Evolutionary conservation across 2,113 vertebrate species (phyloP), one percentile per base, ranked within the genome.

Genomic region (Phaetusa simplex): DNA sequence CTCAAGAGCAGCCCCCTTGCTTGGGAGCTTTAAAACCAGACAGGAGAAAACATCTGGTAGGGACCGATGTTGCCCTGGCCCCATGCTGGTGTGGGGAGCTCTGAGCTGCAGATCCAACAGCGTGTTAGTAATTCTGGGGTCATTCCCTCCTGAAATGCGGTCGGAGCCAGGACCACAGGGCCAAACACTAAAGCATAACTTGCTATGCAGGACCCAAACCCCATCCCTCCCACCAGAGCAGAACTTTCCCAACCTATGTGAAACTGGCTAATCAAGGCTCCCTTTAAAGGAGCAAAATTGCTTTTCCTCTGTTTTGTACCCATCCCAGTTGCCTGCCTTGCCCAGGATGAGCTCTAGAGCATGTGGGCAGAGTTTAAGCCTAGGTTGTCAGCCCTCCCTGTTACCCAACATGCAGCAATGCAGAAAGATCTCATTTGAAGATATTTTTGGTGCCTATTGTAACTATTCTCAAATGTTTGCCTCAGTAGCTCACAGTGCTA

Each of bases 381-480:
- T 47, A 79, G 84, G 78, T 45, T 96, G 91, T 73, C 86, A 85
- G 81, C 95, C 74, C 71, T 91, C 81, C 86, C 81, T 72, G 72
- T 90, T 95, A 94, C 73, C 89, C 89, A 89, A 87, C 42, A 62
- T 49, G 89, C 94, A 97, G 93, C 86, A 93, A 97, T 55, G 82
- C 93, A 97, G 94, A 94, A 94, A 95, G 84, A 95, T 95, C 91
- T 95, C 93, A 94, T 93, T 32, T 88, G 74, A 91, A 95, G 94
- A 87, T 97, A 97, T 97, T 97, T 97, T 95, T 97, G 97, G 93
- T 96, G 84, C 87, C 93, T 95, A 94, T 93, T 95, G 94, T 95
- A 95, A 90, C 86, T 91, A 89, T 93, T 97, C 93, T 87, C 95
- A 92, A 95, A 93, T 91, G 93, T 95, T 95, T 97, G 95, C 93